Evolutionary conservation across 2,113 vertebrate species (phyloP).

Genomic region (Xenus cinereus): DNA sequence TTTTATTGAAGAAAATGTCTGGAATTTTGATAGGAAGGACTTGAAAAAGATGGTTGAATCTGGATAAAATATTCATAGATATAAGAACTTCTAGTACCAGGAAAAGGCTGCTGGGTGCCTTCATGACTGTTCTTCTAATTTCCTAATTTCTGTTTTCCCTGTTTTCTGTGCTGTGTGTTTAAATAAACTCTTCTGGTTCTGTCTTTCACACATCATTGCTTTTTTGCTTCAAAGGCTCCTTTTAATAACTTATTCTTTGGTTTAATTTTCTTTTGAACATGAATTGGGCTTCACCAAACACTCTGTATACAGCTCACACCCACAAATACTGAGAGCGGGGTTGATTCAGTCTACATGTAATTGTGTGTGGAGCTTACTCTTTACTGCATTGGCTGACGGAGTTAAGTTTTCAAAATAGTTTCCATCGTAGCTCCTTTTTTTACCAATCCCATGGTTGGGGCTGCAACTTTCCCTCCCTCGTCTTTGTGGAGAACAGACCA

Average conservation of each 20-base stretch:
- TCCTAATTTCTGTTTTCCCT: conserved; percentile 70
- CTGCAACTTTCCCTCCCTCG: neutral
- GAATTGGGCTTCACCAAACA: conserved; percentile 73
- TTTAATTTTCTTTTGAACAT: conserved; percentile 75
- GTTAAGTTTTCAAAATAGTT: conserved; percentile 44
- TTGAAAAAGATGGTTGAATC: conserved; percentile 70
- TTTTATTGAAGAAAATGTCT: conserved; percentile 71
- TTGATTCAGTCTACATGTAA: conserved; percentile 5
- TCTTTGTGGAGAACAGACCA: conserved; percentile 11
- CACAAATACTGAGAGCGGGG: neutral
- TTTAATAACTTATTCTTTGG: conserved; percentile 75
- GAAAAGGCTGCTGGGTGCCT: conserved; percentile 64
- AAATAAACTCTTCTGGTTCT: conserved; percentile 74
- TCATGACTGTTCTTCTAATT: conserved; percentile 68
- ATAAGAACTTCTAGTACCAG: conserved; percentile 56
- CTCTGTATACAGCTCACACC: conserved; percentile 51
- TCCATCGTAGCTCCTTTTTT: neutral
- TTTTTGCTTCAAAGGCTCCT: conserved; percentile 75
- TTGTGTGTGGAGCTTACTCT: neutral
- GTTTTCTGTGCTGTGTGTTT: conserved; percentile 66
- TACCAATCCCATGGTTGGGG: neutral
- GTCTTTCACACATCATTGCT: conserved; percentile 77
- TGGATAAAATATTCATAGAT: conserved; percentile 71
- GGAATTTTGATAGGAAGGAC: conserved; percentile 69
- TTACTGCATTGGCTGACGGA: neutral